A percentile compares a stretch with the other conserved stretches of the same genome.
phyloP scores from a whole-genome alignment of 64 coral and sea anemone genomes.

The Trachythela sp. region DNA sequence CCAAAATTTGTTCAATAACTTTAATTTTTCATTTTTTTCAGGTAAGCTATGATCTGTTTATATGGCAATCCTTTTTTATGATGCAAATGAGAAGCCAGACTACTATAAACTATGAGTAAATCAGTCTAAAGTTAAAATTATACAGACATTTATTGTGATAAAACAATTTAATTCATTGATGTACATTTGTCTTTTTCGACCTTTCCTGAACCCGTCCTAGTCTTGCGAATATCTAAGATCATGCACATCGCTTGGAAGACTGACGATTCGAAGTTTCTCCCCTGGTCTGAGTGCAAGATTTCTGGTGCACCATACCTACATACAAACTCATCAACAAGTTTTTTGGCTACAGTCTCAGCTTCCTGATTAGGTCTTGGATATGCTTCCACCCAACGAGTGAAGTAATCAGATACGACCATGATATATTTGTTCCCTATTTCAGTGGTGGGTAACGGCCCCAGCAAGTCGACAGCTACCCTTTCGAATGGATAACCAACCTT shows the following conservation, averaged over 20 bases:
- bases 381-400: neutral
- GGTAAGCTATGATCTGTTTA: no score
- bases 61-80: no score
- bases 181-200: no score
- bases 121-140: no score
- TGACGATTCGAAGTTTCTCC: neutral
- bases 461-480: neutral
- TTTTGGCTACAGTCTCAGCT: neutral
- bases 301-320: neutral
- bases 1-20: no score
- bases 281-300: neutral
- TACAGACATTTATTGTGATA: no score
- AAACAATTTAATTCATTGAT: no score
- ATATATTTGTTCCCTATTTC: neutral
- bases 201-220: no score
- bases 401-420: neutral
- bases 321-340: neutral
- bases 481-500: neutral
- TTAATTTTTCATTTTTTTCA: no score
- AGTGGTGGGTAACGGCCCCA: neutral
- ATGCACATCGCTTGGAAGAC: neutral
- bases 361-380: neutral
- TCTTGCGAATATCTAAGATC: neutral
- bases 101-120: no score
- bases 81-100: no score